Evolutionary conservation across 1,140 invertebrate genomes (phyloP).

Genomic region (Drosophila saltans): DNA sequence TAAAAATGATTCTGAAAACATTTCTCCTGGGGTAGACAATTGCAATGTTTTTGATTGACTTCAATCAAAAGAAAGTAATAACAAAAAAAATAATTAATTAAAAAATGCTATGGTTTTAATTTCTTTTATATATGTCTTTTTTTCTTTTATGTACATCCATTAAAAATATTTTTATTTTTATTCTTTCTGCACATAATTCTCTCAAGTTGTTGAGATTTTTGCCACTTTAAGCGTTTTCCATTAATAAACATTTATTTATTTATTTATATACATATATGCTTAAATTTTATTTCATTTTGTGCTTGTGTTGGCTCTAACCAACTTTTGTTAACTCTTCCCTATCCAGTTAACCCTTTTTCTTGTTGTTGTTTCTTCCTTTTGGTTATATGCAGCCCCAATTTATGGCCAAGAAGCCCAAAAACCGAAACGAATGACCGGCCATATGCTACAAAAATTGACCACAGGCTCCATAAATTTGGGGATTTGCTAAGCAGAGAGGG

Average conservation of each 20-base stretch:
- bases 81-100: too few relatives aligned
- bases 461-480: slow-evolving; percentile 75
- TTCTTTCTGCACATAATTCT: too few relatives aligned
- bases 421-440: slow-evolving; percentile 45
- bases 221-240: neutral
- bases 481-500: slow-evolving; percentile 52
- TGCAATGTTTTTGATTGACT: too few relatives aligned
- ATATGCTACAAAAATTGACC: slow-evolving; percentile 77
- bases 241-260: slow-evolving; percentile 10
- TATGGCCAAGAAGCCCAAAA: slow-evolving; percentile 49
- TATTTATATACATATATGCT: neutral
- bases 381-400: slow-evolving; percentile 55
- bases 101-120: too few relatives aligned
- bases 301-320: neutral
- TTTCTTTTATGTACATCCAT: too few relatives aligned
- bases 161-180: too few relatives aligned
- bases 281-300: neutral
- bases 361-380: slow-evolving; percentile 8
- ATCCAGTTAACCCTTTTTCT: slow-evolving; percentile 53
- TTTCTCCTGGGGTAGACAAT: too few relatives aligned
- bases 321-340: slow-evolving; percentile 28
- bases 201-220: neutral
- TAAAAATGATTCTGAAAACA: too few relatives aligned
- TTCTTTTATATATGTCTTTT: too few relatives aligned
- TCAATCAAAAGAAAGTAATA: too few relatives aligned